Conservation (phyloP, 2,888 invertebrate genomes). For the Caradrina kadenii region DNA sequence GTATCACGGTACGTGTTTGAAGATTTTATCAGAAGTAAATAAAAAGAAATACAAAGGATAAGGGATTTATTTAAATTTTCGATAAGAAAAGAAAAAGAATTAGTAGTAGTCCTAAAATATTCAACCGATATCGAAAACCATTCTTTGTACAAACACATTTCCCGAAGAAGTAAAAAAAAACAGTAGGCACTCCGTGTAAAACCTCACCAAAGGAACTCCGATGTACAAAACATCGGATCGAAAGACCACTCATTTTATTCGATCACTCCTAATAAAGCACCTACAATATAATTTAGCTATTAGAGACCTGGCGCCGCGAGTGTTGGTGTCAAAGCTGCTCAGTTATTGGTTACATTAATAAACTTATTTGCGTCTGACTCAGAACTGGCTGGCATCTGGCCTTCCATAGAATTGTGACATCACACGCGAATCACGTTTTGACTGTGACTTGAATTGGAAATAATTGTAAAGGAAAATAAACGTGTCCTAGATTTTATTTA, state of each 20-base stretch:
- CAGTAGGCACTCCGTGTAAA: no score
- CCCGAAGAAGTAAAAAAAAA: no score
- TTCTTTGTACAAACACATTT: no score
- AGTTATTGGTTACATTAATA: conserved; percentile 66
- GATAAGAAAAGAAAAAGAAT: no score
- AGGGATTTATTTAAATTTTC: no score
- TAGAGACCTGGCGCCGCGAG: conserved; percentile 47
- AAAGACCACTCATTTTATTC: neutral
- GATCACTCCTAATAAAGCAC: neutral
- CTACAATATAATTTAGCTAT: conserved; percentile 29
- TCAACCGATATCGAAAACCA: no score
- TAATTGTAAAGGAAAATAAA: conserved; percentile 57
- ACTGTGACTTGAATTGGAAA: conserved; percentile 58
- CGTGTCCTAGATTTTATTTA: conserved; percentile 64
- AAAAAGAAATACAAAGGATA: no score
- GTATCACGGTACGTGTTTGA: no score
- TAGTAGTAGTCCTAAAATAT: no score
- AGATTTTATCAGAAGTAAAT: no score
- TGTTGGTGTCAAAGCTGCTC: conserved; percentile 54
- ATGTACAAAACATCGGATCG: neutral
- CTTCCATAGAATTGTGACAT: conserved; percentile 74
- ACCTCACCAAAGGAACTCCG: no score
- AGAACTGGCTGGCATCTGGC: conserved; percentile 70
- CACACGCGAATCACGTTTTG: conserved; percentile 63
- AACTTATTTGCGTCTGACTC: conserved; percentile 72